These are phyloP conservation scores for Acarapis woodi DNA, from an alignment of 1,140 invertebrate species.

Conservation along the genomic window DNA sequence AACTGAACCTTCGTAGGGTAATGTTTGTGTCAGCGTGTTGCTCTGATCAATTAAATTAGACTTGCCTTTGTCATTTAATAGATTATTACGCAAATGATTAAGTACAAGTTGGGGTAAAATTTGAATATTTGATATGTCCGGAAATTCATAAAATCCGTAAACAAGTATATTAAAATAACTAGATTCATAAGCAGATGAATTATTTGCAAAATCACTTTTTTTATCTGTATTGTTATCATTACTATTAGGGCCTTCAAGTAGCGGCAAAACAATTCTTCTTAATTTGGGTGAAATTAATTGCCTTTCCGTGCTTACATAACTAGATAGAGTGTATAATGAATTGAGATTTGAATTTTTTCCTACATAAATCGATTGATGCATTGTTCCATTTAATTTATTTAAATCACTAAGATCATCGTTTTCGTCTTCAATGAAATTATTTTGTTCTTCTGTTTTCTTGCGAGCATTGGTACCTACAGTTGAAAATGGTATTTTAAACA, in stretches of 20 bases:
- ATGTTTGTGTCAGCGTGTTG: neutral
- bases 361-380: conserved; percentile 7
- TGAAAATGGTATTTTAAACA: conserved; percentile 40
- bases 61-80: neutral
- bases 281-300: neutral
- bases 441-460: too few relatives aligned
- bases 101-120: neutral
- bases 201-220: neutral
- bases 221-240: neutral
- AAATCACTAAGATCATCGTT: too few relatives aligned
- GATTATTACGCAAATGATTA: neutral
- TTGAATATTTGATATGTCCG: neutral
- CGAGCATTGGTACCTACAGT: conserved; percentile 34
- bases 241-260: conserved; percentile 6
- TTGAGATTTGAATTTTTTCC: conserved; percentile 3
- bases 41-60: too few relatives aligned
- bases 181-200: too few relatives aligned
- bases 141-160: conserved; percentile 8
- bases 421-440: neutral
- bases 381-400: neutral
- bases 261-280: neutral
- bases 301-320: conserved; percentile 3
- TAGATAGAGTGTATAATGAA: conserved; percentile 3
- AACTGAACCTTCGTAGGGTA: neutral
- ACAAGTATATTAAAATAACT: conserved; percentile 2